Conservation (phyloP, 2,888 invertebrate species). For the Neoscelio sp. region DNA sequence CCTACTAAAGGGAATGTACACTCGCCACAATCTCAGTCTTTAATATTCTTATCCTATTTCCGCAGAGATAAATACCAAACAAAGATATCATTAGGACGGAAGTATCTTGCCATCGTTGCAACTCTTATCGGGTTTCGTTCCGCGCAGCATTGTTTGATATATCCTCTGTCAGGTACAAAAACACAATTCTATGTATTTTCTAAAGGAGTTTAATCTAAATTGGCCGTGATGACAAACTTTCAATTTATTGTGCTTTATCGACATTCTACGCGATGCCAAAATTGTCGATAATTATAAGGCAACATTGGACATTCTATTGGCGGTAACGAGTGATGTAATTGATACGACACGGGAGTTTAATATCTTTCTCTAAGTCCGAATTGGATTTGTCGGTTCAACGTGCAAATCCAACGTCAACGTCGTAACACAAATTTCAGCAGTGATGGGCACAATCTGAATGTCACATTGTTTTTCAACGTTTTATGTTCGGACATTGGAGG, state of each 20-base stretch:
- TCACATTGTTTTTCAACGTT: not conserved
- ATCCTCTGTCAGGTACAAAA: conserved; percentile 45
- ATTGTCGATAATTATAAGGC: conserved; percentile 52
- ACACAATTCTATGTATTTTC: conserved; percentile 45
- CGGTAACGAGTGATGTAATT: conserved; percentile 12
- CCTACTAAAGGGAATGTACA: conserved; percentile 24
- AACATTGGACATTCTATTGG: conserved; percentile 47
- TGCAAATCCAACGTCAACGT: conserved; percentile 18
- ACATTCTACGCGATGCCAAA: conserved; percentile 27
- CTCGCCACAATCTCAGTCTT: not conserved
- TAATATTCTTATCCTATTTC: conserved; percentile 11
- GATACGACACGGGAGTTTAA: conserved; percentile 21
- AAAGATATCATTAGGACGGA: conserved; percentile 25
- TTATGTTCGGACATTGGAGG: not conserved
- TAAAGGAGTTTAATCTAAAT: conserved; percentile 60
- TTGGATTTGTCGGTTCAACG: conserved; percentile 27
- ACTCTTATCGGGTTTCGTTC: conserved; percentile 12
- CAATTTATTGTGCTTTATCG: conserved; percentile 55
- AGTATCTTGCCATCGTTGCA: not conserved
- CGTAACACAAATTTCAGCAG: conserved; percentile 6
- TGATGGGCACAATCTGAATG: conserved; percentile 15
- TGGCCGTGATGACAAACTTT: conserved; percentile 52
- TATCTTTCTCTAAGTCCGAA: conserved; percentile 22
- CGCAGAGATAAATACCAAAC: conserved; percentile 27
- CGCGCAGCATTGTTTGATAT: conserved; percentile 33